These are phyloP conservation scores for Heliconius melpomene DNA, from an alignment of 1,140 invertebrate species.

Conservation along the genomic window DNA sequence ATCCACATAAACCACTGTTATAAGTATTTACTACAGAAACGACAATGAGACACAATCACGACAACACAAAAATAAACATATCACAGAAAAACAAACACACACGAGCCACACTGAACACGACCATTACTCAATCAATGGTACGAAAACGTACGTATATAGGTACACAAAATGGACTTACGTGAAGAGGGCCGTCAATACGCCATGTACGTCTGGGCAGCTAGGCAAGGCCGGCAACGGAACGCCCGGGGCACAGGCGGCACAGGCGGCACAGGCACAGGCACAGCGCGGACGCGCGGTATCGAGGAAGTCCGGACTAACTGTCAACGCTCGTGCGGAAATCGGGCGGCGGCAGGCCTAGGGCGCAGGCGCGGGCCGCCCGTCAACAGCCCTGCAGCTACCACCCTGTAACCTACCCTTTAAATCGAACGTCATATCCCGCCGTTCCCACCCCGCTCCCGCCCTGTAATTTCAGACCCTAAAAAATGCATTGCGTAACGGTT, in stretches of 20 bases:
- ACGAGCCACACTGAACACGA: conserved; percentile 35
- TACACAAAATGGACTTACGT: conserved; percentile 57
- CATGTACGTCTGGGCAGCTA: conserved; percentile 55
- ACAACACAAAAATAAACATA: conserved; percentile 33
- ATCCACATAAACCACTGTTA: not conserved
- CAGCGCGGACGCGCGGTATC: conserved; percentile 79
- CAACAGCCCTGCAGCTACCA: conserved; percentile 75
- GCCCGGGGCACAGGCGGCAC: conserved; percentile 44
- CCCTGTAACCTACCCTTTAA: conserved; percentile 72
- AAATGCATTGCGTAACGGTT: conserved; percentile 80
- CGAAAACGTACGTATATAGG: not conserved
- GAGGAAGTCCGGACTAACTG: conserved; percentile 78
- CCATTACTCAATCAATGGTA: conserved; percentile 4
- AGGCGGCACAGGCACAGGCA: conserved; percentile 50
- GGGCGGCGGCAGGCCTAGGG: conserved; percentile 62
- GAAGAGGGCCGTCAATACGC: conserved; percentile 55
- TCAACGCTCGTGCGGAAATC: conserved; percentile 72
- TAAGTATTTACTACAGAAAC: not conserved
- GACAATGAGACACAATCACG: not conserved
- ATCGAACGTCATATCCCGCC: conserved; percentile 79
- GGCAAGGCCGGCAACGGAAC: conserved; percentile 15
- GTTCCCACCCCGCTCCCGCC: conserved; percentile 59
- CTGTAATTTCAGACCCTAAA: conserved; percentile 78
- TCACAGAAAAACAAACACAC: conserved; percentile 36
- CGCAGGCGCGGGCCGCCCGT: conserved; percentile 77